Conservation (phyloP, 92 coral and sea anemone species). For the Meandrina meandrites region DNA sequence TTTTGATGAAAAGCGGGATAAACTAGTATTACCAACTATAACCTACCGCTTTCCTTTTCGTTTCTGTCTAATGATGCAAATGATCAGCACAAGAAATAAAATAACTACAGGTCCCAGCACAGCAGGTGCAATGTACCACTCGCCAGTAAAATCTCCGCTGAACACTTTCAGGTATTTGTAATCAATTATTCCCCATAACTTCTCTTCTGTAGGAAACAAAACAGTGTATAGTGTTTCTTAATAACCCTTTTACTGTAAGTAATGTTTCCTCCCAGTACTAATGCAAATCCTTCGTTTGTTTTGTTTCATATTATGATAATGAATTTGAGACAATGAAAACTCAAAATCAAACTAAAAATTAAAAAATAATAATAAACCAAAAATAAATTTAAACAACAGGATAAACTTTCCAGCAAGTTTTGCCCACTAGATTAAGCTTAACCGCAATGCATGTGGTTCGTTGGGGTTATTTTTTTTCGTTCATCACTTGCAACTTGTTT, state of each 20-base stretch:
- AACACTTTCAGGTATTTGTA: conserved; percentile 23
- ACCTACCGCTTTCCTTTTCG: conserved; percentile 11
- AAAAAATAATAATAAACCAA: no score
- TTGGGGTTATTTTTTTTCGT: no score
- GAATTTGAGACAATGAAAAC: no score
- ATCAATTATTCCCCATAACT: conserved; percentile 33
- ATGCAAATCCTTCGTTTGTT: not conserved
- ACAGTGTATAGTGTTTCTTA: not conserved
- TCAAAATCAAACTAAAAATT: no score
- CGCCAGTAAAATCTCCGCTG: conserved; percentile 39
- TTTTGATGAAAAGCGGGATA: no score
- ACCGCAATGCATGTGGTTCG: no score
- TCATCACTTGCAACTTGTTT: no score
- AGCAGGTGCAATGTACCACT: conserved; percentile 22
- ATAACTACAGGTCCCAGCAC: not conserved
- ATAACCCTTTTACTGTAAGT: not conserved
- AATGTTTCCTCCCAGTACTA: not conserved
- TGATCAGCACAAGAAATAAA: conserved; percentile 20
- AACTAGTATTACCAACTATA: not conserved
- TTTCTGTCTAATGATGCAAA: conserved; percentile 2
- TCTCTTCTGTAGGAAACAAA: not conserved
- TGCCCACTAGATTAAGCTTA: no score
- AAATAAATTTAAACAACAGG: no score
- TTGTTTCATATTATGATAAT: no score
- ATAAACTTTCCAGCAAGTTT: no score